A percentile compares a stretch with the other conserved stretches of the same genome.
Evolutionary conservation across 2,113 vertebrate species (phyloP).

Genomic region (Cyprinus carpio): DNA sequence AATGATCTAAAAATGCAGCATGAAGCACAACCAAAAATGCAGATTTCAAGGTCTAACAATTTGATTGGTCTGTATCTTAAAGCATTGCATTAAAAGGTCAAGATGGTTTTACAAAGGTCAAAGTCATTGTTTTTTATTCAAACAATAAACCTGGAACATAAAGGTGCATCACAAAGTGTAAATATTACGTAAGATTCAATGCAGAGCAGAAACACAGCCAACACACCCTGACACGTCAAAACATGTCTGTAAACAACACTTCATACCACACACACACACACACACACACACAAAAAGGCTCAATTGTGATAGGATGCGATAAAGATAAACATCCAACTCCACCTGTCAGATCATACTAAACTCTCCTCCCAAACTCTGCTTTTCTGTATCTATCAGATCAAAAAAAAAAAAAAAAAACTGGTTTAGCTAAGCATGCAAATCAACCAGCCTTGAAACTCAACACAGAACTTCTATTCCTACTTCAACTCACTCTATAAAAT

Average conservation of each 20-base stretch:
- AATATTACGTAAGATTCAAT: constrained; percentile 4
- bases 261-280: too few relatives aligned
- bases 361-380: background rate
- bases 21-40: background rate
- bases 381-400: background rate
- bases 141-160: constrained; percentile 2
- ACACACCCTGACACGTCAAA: background rate
- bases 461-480: background rate
- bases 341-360: background rate
- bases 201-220: background rate
- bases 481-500: background rate
- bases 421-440: background rate
- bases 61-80: background rate
- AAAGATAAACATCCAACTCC: background rate
- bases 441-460: background rate
- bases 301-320: background rate
- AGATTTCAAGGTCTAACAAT: background rate
- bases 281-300: too few relatives aligned
- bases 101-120: background rate
- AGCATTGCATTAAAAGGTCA: background rate
- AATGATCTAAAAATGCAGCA: background rate
- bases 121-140: constrained; percentile 1
- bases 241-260: background rate
- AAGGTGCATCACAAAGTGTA: background rate
- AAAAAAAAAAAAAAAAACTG: background rate